A percentile compares a stretch with the other conserved stretches of the same genome.
These are phyloP conservation scores for Iphiclides podalirius DNA, from an alignment of 2,888 invertebrate genomes.

Conservation along the genomic window DNA sequence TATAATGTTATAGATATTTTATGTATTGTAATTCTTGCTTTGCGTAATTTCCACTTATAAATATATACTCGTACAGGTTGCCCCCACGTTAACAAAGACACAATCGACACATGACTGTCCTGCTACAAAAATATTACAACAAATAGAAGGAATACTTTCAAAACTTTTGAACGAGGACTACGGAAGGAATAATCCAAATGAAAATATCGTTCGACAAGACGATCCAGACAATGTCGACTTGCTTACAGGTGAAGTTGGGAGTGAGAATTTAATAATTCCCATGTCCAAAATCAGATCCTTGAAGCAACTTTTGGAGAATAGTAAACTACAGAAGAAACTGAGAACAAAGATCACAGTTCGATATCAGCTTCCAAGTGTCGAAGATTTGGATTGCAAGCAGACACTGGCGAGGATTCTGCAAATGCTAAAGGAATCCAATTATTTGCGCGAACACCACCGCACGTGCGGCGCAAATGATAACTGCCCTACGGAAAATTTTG, in stretches of 20 bases:
- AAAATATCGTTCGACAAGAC: no score
- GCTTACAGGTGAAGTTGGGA: background rate
- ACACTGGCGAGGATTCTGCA: slow-evolving; percentile 8
- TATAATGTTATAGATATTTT: no score
- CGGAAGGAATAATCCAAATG: background rate
- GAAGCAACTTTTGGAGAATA: slow-evolving; percentile 1
- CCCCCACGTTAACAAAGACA: no score
- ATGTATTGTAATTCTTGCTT: no score
- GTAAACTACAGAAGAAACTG: background rate
- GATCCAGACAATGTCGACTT: background rate
- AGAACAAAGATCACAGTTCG: slow-evolving; percentile 16
- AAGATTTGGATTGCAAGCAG: slow-evolving; percentile 7
- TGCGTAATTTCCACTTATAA: no score
- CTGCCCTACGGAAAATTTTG: slow-evolving; percentile 2
- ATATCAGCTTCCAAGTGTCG: slow-evolving; percentile 10
- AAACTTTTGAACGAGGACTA: background rate
- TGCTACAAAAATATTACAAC: slow-evolving; percentile 5
- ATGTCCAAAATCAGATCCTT: background rate
- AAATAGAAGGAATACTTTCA: slow-evolving; percentile 15
- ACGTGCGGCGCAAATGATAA: slow-evolving; percentile 4
- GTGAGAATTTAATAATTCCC: slow-evolving; percentile 2
- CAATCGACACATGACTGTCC: slow-evolving; percentile 1
- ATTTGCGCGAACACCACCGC: background rate
- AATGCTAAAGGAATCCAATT: slow-evolving; percentile 8
- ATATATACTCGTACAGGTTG: no score